Evolutionary conservation across 23 tunicate genomes (phyloP).

Genomic region (Aplidium turbinatum): DNA sequence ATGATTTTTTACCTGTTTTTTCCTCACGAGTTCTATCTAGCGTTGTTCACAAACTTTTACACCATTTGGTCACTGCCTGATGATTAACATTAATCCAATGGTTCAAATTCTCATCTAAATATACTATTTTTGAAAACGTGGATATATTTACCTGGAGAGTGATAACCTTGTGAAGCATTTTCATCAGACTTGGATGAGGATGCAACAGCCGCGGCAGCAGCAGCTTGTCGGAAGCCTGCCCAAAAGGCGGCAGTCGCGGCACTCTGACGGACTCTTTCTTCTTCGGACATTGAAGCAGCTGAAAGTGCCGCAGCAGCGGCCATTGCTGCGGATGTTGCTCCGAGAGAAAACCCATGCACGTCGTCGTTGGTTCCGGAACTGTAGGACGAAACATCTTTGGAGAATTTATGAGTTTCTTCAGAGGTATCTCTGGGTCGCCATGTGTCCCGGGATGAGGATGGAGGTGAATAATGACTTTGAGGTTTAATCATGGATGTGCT

Average conservation of each 20-base stretch:
- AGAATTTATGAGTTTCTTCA: conserved; percentile 2
- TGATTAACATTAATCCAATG: no score
- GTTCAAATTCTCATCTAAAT: no score
- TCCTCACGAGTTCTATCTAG: no score
- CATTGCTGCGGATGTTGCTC: conserved; percentile 38
- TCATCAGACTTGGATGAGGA: conserved; percentile 38
- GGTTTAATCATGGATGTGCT: background rate
- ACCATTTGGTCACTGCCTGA: no score
- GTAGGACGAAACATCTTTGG: background rate
- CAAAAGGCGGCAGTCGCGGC: conserved; percentile 78
- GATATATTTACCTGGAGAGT: conserved; percentile 7
- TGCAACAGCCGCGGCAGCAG: conserved; percentile 61
- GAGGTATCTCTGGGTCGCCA: conserved; percentile 25
- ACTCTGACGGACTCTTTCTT: conserved; percentile 54
- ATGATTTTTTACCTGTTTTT: no score
- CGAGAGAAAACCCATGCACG: conserved; percentile 20
- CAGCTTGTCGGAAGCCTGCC: conserved; percentile 90
- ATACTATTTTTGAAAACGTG: no score
- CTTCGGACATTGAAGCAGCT: conserved; percentile 52
- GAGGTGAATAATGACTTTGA: background rate
- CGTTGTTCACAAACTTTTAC: no score
- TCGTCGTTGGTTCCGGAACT: conserved; percentile 14
- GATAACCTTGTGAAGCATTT: background rate
- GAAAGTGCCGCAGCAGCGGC: conserved; percentile 34
- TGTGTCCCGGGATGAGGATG: conserved; percentile 18